Evolutionary conservation across 2,888 invertebrate genomes (phyloP).

Genomic region (Electrophaes corylata): DNA sequence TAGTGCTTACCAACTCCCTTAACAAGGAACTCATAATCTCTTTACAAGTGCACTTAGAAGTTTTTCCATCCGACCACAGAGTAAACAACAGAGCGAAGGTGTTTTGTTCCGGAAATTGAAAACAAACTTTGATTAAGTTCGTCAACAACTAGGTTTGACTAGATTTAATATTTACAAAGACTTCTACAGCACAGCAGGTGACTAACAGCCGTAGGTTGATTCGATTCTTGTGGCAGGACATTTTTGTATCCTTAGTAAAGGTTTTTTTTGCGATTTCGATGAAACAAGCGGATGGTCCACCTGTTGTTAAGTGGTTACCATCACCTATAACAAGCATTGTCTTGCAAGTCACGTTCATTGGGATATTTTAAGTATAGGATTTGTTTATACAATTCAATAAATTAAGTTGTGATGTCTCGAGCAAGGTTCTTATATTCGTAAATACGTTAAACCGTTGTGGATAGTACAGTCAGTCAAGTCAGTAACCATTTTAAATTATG

Average conservation of each 20-base stretch:
- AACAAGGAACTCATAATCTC: conserved; percentile 5
- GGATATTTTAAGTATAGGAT: too few species aligned
- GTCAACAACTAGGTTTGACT: not conserved
- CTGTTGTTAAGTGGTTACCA: too few species aligned
- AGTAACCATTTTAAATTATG: too few species aligned
- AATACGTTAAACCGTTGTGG: not conserved
- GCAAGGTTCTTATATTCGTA: too few species aligned
- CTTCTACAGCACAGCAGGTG: not conserved
- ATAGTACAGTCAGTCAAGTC: not conserved
- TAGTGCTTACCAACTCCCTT: not conserved
- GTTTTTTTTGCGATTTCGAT: too few species aligned
- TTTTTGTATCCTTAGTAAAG: not conserved
- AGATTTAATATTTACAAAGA: not conserved
- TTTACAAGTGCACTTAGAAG: conserved; percentile 3
- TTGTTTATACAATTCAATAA: too few species aligned
- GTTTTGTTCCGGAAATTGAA: conserved; percentile 1
- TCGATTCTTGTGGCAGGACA: too few species aligned
- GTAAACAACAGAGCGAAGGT: not conserved
- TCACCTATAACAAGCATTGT: too few species aligned
- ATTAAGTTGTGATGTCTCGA: too few species aligned
- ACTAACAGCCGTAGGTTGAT: too few species aligned
- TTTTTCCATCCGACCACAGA: conserved; percentile 3
- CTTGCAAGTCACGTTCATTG: too few species aligned
- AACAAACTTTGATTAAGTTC: not conserved
- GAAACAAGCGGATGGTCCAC: too few species aligned